These are phyloP conservation scores for Uria lomvia DNA, from an alignment of 2,113 vertebrate species.

Conservation along the genomic window DNA sequence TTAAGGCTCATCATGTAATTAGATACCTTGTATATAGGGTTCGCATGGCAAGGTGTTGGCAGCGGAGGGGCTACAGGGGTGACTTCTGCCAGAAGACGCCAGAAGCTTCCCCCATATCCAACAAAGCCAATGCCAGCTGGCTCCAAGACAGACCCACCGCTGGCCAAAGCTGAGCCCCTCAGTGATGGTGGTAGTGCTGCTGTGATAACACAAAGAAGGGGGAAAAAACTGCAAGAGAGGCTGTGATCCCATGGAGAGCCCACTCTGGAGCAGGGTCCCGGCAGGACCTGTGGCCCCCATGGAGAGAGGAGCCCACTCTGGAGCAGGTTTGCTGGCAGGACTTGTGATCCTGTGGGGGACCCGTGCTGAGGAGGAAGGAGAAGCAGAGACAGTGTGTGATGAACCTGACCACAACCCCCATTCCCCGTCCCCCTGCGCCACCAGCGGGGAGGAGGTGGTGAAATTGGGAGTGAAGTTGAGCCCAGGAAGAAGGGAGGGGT, in stretches of 20 bases:
- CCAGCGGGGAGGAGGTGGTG: background rate
- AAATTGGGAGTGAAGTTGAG: background rate
- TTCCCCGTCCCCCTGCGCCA: rapidly evolving
- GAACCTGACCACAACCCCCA: background rate
- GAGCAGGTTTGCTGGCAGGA: background rate
- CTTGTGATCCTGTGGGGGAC: background rate
- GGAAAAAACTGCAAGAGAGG: background rate
- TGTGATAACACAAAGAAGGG: background rate
- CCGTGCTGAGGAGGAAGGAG: background rate
- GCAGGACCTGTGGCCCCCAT: background rate
- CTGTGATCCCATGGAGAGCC: background rate
- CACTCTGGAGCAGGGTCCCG: rapidly evolving
- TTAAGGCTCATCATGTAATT: background rate
- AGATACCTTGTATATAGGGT: background rate
- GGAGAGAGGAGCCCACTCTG: rapidly evolving
- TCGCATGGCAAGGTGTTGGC: background rate
- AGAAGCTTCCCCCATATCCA: background rate
- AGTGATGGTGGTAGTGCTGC: rapidly evolving
- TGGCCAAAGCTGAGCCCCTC: too few relatives aligned
- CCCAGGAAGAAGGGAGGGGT: background rate
- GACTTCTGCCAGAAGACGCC: background rate
- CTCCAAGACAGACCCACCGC: rapidly evolving
- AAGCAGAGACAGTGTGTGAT: background rate
- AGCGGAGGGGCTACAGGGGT: rapidly evolving
- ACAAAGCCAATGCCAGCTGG: background rate